Base-by-base conservation (phyloP, 1,140 invertebrate species). In the Plectus sambesii region DNA sequence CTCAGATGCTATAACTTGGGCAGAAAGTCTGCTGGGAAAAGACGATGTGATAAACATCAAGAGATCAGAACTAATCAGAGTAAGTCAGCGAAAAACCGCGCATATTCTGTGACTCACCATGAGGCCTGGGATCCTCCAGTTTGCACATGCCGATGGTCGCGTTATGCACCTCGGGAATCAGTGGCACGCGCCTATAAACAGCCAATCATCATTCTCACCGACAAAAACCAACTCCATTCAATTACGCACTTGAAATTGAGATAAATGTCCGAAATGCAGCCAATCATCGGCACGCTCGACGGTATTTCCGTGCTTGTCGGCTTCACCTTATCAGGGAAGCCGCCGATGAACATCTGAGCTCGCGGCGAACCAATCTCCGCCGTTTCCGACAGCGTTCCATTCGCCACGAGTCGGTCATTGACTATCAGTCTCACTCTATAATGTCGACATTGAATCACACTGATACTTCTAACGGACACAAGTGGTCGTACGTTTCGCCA, bases 251-350 rank as follows among this genome's bases (percentile, higher is more conserved):
- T 49, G 54, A 65, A 66, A 36, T 67, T 56, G 33, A 56, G 33
- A 36, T 62, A 58, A 23, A 67, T 50, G 48, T 67, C 66, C 8
- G 66, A 69, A 35, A 67, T 49, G 46, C 64, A 67, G 20, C 64
- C 64, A 26, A 64, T 59, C 5, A 67, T 33, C 3, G 62, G 53
- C 23, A 51, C 53, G 17, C 33, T 42, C 17, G 59, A 54, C 23
- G 61, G 58, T 29, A 66, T 49, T 36, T 68, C n/a, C 56, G 17
- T 53, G 23, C 12, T 56, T 47, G 42, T 42, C 35, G 35, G 56
- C 27, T 37, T 44, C 23, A 9, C 35, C 19, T 39, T 30, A 9
- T 58, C 47, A 35, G 37, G 29, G 49, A 58, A 58, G 39, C 56
- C 56, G 12, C 55, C 55, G 12, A 58, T 51, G 37, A 58, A 50